Evolutionary conservation across 2,888 invertebrate genomes (phyloP), one percentile per base, ranked within the genome.

Genomic region (Lucinisca nassula): DNA sequence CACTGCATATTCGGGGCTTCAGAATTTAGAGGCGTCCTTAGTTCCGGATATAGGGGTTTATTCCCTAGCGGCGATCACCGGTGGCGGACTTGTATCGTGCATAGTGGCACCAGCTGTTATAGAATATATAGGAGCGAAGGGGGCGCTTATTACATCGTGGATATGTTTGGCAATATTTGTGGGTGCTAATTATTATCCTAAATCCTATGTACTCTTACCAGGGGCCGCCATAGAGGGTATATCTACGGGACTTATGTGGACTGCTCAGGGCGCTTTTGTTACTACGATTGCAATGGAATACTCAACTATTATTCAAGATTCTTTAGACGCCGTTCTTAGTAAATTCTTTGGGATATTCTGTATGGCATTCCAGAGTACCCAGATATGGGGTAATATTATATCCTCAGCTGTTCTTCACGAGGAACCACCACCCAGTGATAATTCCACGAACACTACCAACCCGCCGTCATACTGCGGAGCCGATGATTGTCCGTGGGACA

Each of bases 161-260:
- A 67, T 93, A 21, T 88, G 90, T 79, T 73, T 92, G 17, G 85
- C 85, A 30, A 81, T 93, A 24, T 93, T 92, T 80, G 90, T 93
- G 0, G 93, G 84, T 0, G 89, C 91, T 10, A 92, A 93, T 58
- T 93, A 91, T 79, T 93, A 92, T 38, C 93, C 93, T 6, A 85
- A 89, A 77, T 75, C 86, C 0, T 92, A 92, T 49, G 75, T 92
- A 17, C 78, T 93, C 32, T 82, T 93, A 10, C 92, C 93, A 12
- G 91, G 88, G 0, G 88, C 93, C 0, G 90, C 87, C 21, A 88
- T 93, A 12, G 91, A 90, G 67, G 92, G 93, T 0, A 49, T 93
- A 21, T 90, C 92, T 0, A 91, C 92, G 0, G 93, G 93, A 1
- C 82, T 92, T 0, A 89, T 93, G 89, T 93, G 93, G 93, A 93